Evolutionary conservation across 2,797 vertebrate species (phyloP), one percentile per base, ranked within the genome.

Genomic region (Labeo calbasu): DNA sequence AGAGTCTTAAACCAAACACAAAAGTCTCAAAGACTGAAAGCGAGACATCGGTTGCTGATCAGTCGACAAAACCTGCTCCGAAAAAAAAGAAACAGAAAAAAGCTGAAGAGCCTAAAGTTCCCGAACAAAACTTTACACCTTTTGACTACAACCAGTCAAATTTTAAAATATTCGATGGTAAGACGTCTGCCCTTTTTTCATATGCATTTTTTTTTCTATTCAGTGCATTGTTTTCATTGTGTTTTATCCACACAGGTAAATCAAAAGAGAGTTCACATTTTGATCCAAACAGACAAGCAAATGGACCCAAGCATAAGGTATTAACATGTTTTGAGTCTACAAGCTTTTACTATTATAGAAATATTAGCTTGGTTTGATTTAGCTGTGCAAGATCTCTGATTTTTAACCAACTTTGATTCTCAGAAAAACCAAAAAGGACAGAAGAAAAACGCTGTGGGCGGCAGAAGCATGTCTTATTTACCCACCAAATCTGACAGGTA

Each of bases 131-230:
- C 63, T 98, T 99, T 73, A 96, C 93, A 4, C 96, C 98, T 4
- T 99, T 96, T 0, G 96, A 99, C 94, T 99, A 99, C 93, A 97
- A 94, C 92, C 95, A 96, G 87, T 96, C 97, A 2, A 93, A 96
- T 90, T 94, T 99, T 87, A 96, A 95, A 90, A 94, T 96, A 82
- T 99, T 99, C 90, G 92, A 96, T 48, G 98, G 98, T 99, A 91
- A 90, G 92, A 82, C 19, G 4, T 87, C 0, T 63, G 50, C 65
- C 4, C 51, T 0, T 3, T 5, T 23, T 50, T 5, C 14, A 0
- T n/a, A 0, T 72, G 17, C 32, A 3, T 32, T 32, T 2, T 61
- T 17, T 25, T 23, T 43, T 14, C 17, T 8, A 1, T 15, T 83
- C 40, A 28, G 57, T 12, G 17, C 4, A 2, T 21, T 15, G 36